A percentile compares a stretch with the other conserved stretches of the same genome.
Evolutionary conservation across 2,113 vertebrate species (phyloP).

Genomic region (Corydoras maculifer): DNA sequence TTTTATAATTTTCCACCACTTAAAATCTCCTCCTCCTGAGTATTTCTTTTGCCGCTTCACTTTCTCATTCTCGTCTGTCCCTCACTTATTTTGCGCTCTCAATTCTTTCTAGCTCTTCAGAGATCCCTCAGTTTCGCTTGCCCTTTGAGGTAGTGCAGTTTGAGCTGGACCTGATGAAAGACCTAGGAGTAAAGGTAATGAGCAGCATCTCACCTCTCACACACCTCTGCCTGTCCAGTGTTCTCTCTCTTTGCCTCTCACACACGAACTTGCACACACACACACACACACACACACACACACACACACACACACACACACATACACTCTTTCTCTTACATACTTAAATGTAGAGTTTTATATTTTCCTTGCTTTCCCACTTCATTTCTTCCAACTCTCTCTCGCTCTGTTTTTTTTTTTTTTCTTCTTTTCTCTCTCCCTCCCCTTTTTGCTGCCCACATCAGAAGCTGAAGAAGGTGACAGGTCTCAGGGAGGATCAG

Average conservation of each 20-base stretch:
- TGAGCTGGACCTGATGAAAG: conserved; percentile 78
- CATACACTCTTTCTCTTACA: background rate
- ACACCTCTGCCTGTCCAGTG: conserved; percentile 9
- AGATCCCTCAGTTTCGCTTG: conserved; percentile 80
- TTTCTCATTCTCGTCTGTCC: background rate
- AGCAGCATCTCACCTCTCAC: conserved; percentile 47
- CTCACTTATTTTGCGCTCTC: conserved; percentile 32
- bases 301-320: background rate
- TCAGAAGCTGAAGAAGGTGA: conserved; percentile 40
- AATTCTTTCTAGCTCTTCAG: conserved; percentile 60
- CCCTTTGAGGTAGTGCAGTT: conserved; percentile 77
- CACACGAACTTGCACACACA: background rate
- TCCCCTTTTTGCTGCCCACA: conserved; percentile 27
- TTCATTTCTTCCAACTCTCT: background rate
- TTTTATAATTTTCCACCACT: conserved; percentile 23
- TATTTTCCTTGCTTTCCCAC: background rate
- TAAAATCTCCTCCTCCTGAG: conserved; percentile 17
- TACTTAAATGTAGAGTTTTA: background rate
- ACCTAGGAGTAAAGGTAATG: conserved; percentile 82
- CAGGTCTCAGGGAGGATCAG: conserved; percentile 63
- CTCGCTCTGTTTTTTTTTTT: background rate
- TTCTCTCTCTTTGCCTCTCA: background rate
- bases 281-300: conserved; percentile 12
- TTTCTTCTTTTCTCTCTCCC: background rate
- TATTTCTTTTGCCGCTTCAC: background rate